Percentiles rank a stretch among this genome's conserved stretches.
Conservation (phyloP, 2,888 invertebrate species). For the Macrophya annulata region DNA sequence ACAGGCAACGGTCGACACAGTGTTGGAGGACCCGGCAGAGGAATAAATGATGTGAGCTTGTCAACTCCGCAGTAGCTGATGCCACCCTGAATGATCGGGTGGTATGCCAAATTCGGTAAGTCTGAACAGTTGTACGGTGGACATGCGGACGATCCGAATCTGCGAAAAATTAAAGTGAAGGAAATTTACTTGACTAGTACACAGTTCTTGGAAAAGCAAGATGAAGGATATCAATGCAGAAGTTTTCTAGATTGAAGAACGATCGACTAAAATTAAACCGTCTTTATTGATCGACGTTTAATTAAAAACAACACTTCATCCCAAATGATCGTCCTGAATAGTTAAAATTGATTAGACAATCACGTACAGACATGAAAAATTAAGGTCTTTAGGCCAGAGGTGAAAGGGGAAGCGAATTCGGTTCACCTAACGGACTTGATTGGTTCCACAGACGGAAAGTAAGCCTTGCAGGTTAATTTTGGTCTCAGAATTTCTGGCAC, state of each 20-base stretch:
- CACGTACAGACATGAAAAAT: background rate
- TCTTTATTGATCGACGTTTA: background rate
- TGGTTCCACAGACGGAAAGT: conserved; percentile 53
- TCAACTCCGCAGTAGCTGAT: conserved; percentile 60
- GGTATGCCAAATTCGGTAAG: conserved; percentile 55
- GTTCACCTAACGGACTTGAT: conserved; percentile 48
- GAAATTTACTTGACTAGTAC: conserved; percentile 57
- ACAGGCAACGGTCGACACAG: conserved; percentile 59
- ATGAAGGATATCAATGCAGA: background rate
- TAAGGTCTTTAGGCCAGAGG: background rate
- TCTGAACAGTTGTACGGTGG: conserved; percentile 45
- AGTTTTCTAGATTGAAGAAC: background rate
- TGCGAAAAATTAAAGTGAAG: conserved; percentile 34
- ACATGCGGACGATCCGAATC: conserved; percentile 58
- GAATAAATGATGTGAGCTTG: conserved; percentile 58
- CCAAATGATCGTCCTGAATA: background rate
- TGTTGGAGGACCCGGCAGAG: conserved; percentile 57
- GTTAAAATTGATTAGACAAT: background rate
- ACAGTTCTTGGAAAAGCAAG: conserved; percentile 46
- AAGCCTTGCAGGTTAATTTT: conserved; percentile 58
- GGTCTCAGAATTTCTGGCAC: conserved; percentile 54
- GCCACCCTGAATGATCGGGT: conserved; percentile 61
- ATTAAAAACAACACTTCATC: background rate
- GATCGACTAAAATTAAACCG: background rate
- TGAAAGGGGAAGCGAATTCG: conserved; percentile 18